Evolutionary conservation across 1,140 invertebrate species (phyloP), one percentile per base, ranked within the genome.

Genomic region (Lethrus apterus): DNA sequence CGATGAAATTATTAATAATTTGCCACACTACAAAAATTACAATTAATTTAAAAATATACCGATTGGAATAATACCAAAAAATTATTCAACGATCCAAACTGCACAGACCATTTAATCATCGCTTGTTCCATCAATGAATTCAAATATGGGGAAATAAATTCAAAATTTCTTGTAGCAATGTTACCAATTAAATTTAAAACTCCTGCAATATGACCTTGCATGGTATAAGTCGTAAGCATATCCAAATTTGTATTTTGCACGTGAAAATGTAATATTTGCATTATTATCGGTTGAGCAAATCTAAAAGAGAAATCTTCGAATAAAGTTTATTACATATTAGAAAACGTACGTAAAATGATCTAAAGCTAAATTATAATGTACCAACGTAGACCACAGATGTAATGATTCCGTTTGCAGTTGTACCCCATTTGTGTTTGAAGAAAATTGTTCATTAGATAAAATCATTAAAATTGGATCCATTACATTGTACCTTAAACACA

Each of bases 341-440:
- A 13, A 19, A 33, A 54, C 40, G 54, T 55, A 62, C 44, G 56
- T 48, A 23, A 68, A 55, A 52, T 64, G 54, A 14, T 74, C 66
- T 14, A 62, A 38, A 2, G 60, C 65, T 43, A 72, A 46, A 14
- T 63, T 58, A 56, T 69, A 73, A 47, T 66, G 56, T 2, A 73
- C 31, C 14, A 73, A 55, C 36, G 71, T 65, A 20, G 68, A 66
- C 56, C 70, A 66, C 43, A 74, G 65, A 58, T 68, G 65, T 30
- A 70, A 67, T 11, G 72, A 64, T 68, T 81, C 79, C 9, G 75
- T 77, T 62, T 80, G 78, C 48, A 81, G 64, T 42, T 70, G 68
- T 23, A 77, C 51, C 9, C 71, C 69, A 57, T 68, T 70, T 10
- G 63, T 67, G 30, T 73, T 68, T 51, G 67, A 60, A 4, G 70